Evolutionary conservation across 2,113 vertebrate species (phyloP).

Genomic region (Tupaia chinensis): DNA sequence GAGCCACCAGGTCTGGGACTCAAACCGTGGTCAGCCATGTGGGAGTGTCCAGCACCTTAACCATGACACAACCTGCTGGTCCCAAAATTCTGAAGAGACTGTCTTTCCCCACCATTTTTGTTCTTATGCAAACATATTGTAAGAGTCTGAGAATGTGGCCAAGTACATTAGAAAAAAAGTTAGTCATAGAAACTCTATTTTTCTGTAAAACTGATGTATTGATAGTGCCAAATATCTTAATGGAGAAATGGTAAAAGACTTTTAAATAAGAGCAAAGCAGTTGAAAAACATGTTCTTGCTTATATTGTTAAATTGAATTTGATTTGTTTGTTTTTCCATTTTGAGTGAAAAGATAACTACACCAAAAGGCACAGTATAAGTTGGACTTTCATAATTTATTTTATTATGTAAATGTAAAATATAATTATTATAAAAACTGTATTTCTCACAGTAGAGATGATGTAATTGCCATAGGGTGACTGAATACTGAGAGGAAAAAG

Average conservation of each 20-base stretch:
- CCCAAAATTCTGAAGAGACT: too few relatives aligned
- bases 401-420: slow-evolving; percentile 39
- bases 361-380: background rate
- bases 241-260: background rate
- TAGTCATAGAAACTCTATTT: background rate
- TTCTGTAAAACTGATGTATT: slow-evolving; percentile 28
- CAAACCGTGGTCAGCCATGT: too few relatives aligned
- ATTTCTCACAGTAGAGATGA: slow-evolving; percentile 28
- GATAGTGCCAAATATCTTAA: slow-evolving; percentile 3
- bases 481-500: slow-evolving; percentile 50
- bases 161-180: background rate
- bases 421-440: slow-evolving; percentile 5
- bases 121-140: background rate
- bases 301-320: background rate
- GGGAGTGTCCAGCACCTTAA: too few relatives aligned
- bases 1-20: too few relatives aligned
- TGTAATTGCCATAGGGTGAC: background rate
- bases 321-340: slow-evolving; percentile 21
- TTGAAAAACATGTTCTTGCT: background rate
- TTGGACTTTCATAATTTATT: slow-evolving; percentile 40
- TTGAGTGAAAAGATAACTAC: slow-evolving; percentile 3
- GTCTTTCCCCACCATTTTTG: background rate
- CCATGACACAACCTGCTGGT: too few relatives aligned
- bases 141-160: background rate
- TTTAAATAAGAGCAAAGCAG: background rate